Conservation (phyloP, 1,140 invertebrate species). For the Procambarus virginalis region DNA sequence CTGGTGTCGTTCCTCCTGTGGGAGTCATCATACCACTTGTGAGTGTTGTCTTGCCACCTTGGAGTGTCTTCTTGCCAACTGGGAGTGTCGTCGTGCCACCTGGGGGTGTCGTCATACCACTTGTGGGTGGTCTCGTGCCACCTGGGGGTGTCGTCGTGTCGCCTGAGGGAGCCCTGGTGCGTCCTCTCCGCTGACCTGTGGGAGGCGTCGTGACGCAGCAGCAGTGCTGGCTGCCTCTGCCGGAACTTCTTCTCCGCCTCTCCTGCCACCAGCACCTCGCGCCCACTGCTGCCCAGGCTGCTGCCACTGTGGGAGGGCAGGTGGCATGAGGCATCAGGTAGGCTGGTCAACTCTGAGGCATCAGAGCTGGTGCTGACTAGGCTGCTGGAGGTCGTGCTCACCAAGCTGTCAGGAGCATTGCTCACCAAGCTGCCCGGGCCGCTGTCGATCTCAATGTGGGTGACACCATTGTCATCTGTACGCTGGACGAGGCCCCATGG, state of each 20-base stretch:
- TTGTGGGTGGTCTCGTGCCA: not conserved
- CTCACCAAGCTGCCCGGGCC: slow-evolving; percentile 57
- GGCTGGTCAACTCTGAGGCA: no score
- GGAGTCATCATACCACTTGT: no score
- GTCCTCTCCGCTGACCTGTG: not conserved
- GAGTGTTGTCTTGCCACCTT: not conserved
- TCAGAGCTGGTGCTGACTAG: not conserved
- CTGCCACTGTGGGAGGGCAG: no score
- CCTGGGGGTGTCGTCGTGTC: not conserved
- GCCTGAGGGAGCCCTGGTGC: not conserved
- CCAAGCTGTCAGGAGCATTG: not conserved
- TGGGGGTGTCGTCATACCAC: no score
- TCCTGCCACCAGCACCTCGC: slow-evolving; percentile 29
- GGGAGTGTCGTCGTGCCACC: no score
- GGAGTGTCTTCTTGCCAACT: not conserved
- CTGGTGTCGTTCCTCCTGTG: no score
- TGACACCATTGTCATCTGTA: slow-evolving; percentile 63
- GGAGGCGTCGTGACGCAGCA: slow-evolving; percentile 4
- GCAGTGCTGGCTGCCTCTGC: slow-evolving; percentile 58
- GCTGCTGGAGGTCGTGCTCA: not conserved
- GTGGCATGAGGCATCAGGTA: not conserved
- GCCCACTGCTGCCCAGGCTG: not conserved
- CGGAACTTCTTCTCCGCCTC: slow-evolving; percentile 46
- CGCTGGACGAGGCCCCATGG: slow-evolving; percentile 41
- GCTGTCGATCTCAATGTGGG: slow-evolving; percentile 69